phyloP scores from a whole-genome alignment of 2,113 vertebrate species.

The Regulus satrapa region DNA sequence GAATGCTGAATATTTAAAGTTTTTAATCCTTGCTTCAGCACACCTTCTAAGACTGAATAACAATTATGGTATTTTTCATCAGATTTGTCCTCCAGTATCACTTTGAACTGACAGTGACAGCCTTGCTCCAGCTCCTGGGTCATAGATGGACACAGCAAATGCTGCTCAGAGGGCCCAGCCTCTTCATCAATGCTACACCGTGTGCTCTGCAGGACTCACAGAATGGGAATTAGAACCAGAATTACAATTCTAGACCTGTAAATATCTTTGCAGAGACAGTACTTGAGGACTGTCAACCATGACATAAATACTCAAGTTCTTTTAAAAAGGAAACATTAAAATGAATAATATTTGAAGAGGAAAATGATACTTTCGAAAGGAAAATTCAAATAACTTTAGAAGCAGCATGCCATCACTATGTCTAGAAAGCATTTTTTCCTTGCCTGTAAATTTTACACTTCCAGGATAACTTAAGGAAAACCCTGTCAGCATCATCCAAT shows the following conservation, averaged over 20 bases:
- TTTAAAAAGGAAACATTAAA: not conserved
- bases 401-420: not conserved
- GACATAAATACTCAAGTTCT: not conserved
- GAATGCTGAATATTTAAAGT: not conserved
- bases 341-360: not conserved
- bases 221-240: not conserved
- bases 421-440: not conserved
- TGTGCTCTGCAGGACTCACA: not conserved
- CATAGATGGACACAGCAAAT: not conserved
- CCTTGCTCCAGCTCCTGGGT: not conserved
- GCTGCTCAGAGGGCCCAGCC: not conserved
- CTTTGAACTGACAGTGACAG: not conserved
- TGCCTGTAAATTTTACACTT: not conserved
- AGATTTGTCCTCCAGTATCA: not conserved
- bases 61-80: not conserved
- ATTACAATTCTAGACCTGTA: not conserved
- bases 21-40: not conserved
- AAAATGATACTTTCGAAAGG: not conserved
- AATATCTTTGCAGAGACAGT: not conserved
- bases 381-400: not conserved
- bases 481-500: not conserved
- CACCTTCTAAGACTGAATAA: not conserved
- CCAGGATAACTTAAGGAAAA: not conserved
- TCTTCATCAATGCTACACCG: not conserved
- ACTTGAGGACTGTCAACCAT: not conserved